These are phyloP conservation scores for Sphaerophoria taeniata DNA, from an alignment of 2,888 invertebrate species.

Conservation along the genomic window DNA sequence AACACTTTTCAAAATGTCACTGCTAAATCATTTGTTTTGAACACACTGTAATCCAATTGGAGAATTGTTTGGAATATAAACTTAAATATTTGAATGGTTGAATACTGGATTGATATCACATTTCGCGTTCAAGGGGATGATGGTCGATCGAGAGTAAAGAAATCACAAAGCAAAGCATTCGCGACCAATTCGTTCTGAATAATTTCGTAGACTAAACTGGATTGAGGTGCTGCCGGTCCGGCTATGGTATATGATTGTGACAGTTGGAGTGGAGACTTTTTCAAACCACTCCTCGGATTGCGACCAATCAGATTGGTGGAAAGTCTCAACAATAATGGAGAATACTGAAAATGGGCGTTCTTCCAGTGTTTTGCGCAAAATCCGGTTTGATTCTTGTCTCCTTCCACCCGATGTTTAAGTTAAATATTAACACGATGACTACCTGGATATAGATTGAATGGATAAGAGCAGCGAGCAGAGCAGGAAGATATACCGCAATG, in stretches of 20 bases:
- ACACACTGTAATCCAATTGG: conserved; percentile 61
- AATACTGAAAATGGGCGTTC: conserved; percentile 50
- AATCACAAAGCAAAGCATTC: conserved; percentile 50
- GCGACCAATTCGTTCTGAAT: conserved; percentile 72
- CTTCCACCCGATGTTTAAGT: conserved; percentile 29
- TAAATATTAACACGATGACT: background rate
- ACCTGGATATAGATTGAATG: conserved; percentile 28
- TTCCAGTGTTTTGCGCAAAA: conserved; percentile 52
- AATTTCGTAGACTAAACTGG: conserved; percentile 72
- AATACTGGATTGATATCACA: conserved; percentile 58
- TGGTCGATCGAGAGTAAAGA: conserved; percentile 32
- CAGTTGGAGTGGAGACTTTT: conserved; percentile 64
- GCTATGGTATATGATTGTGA: conserved; percentile 46
- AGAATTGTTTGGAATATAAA: conserved; percentile 46
- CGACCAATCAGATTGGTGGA: conserved; percentile 48
- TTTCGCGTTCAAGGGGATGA: conserved; percentile 61
- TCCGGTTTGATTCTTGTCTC: conserved; percentile 36
- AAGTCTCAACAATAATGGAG: conserved; percentile 52
- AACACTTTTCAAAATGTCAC: conserved; percentile 46
- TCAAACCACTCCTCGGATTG: conserved; percentile 51
- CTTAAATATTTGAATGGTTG: conserved; percentile 22
- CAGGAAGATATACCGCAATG: conserved; percentile 61
- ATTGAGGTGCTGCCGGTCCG: conserved; percentile 30
- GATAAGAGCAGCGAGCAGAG: background rate
- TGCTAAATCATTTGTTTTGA: conserved; percentile 53